Evolutionary conservation across 2,113 vertebrate genomes (phyloP), one percentile per base, ranked within the genome.

Genomic region (Cryptomyrus ogoouensis): DNA sequence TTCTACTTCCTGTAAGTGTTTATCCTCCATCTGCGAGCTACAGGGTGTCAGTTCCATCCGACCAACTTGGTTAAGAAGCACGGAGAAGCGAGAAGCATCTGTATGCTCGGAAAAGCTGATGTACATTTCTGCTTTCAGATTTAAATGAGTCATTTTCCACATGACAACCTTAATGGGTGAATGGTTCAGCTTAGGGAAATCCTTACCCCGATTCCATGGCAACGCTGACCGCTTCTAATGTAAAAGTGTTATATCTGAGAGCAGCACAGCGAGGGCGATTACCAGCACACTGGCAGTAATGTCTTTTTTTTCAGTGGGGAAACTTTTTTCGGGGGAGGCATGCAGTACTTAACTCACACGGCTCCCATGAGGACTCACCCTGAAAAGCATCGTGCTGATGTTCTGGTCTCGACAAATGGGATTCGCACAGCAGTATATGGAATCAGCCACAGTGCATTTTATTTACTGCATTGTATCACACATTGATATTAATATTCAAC

Each of bases 121-220:
- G 74, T 80, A 42, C 46, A 46, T 84, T 84, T 84, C 39, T 84
- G 21, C 44, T 84, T 84, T 84, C 24, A 84, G 39, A 84, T 46
- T 46, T 21, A 84, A 84, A 84, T 84, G 42, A 84, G 42, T 84
- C 44, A 46, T 84, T 84, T 46, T 84, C 83, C 83, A 84, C 42
- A 44, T 84, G 83, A 84, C 83, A 47, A 12, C 24, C 42, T 84
- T 44, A 84, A 47, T 84, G 83, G 83, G 9, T 46, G 83, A 84
- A 47, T 47, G 35, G 39, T 84, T 24, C 39, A 46, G 83, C 83
- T 47, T 46, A 47, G 44, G 83, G 83, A 80, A 80, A 80, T 80
- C 35, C 35, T 19, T 80, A 42, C 35, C 74, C 74, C 15, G 74
- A 80, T 80, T 39, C 74, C 74, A 80, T 80, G 74, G 74, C 35